Base-by-base conservation (phyloP, 1,140 invertebrate genomes). In the Papilio xuthus region DNA sequence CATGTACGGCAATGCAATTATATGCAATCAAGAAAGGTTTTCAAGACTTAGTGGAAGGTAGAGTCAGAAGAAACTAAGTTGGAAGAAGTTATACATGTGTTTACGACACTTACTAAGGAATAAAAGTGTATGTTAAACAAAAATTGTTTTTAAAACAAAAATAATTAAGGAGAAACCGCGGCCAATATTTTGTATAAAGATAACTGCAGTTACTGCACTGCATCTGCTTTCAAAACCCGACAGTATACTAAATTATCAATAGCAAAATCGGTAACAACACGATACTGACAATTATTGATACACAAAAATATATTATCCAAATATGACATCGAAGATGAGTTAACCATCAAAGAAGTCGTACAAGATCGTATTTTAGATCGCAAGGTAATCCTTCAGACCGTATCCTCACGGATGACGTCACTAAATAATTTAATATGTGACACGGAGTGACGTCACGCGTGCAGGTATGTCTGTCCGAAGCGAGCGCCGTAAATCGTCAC, bases 361-460 rank as follows among this genome's bases (percentile, higher is more conserved):
- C n/a, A 47, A 47, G n/a, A 28, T 23, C 20, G 15, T 71, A 71
- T 41, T 71, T 44, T 56, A 60, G 10, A 56, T 74, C 47, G 73
- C 20, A 73, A 63, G 32, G 53, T 76, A 76, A 76, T 60, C 53
- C 74, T 76, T 76, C 74, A 76, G 74, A 76, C 74, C 74, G 74
- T 76, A 41, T 79, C 77, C 75, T 80, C 83, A 80, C 78, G 82
- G 79, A 78, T 84, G 84, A 79, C 83, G 80, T 72, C 78, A 79
- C 86, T 85, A 87, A 89, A 90, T 90, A 90, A 91, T 90, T 87
- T 90, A 91, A 91, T 89, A 89, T 89, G 85, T 90, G 84, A 85
- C 84, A 80, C 76, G 79, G 85, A 85, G 89, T 92, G 88, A 86
- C 86, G 88, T 88, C 90, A 92, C 87, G 90, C 91, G 88, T 88